A percentile compares a stretch with the other conserved stretches of the same genome.
phyloP scores from a whole-genome alignment of 2,888 invertebrate genomes.

The Troglohyphantes excavatus region DNA sequence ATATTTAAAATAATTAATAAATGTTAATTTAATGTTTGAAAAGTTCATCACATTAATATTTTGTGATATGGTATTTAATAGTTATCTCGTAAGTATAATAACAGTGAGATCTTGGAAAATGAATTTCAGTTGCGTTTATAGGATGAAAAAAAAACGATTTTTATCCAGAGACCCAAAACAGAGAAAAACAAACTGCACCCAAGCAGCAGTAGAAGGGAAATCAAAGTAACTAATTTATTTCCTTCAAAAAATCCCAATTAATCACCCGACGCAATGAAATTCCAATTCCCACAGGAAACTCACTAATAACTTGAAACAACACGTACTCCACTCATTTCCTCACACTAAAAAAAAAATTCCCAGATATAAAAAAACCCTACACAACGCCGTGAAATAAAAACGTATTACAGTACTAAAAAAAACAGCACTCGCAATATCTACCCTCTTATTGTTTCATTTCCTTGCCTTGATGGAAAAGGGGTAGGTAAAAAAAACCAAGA shows the following conservation, averaged over 20 bases:
- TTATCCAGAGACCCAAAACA: no score
- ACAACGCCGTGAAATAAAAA: constrained; percentile 28
- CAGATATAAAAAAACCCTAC: constrained; percentile 3
- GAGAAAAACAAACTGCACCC: background rate
- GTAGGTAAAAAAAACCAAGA: constrained; percentile 32
- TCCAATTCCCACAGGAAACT: constrained; percentile 34
- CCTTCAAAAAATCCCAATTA: constrained; percentile 7
- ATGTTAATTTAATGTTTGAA: no score
- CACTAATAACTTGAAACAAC: constrained; percentile 29
- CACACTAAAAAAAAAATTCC: background rate
- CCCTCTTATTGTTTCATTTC: constrained; percentile 67
- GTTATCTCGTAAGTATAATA: no score
- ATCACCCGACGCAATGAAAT: constrained; percentile 31
- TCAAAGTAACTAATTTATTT: constrained; percentile 3
- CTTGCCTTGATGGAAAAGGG: constrained; percentile 39
- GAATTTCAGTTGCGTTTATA: no score
- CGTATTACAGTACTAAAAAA: constrained; percentile 18
- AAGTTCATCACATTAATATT: no score
- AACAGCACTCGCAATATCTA: constrained; percentile 1
- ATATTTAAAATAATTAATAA: no score
- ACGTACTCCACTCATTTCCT: constrained; percentile 48
- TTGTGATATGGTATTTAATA: no score
- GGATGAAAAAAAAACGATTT: no score
- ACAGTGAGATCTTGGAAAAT: no score
- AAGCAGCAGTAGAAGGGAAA: background rate